Evolutionary conservation across 1,140 invertebrate genomes (phyloP).

Genomic region (Cyclargus thomasi): DNA sequence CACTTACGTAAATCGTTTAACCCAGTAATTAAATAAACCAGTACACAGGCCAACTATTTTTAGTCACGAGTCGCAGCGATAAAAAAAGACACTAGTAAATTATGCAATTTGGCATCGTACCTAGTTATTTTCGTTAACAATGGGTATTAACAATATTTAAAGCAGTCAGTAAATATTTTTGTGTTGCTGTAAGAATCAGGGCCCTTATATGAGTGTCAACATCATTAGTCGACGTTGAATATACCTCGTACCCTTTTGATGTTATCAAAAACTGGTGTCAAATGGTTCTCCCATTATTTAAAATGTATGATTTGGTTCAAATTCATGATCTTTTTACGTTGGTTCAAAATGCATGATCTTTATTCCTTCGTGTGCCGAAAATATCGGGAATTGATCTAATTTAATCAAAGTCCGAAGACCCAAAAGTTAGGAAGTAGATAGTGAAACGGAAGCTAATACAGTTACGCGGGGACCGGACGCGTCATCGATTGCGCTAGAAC

Average conservation of each 20-base stretch:
- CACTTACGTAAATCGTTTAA: constrained; percentile 2
- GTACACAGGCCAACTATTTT: constrained; percentile 10
- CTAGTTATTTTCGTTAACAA: constrained; percentile 14
- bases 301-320: no score
- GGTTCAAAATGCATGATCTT: no score
- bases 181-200: not conserved
- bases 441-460: constrained; percentile 4
- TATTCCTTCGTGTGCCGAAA: no score
- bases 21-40: constrained; percentile 6
- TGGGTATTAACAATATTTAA: constrained; percentile 9
- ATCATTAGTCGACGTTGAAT: not conserved
- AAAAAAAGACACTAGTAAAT: constrained; percentile 14
- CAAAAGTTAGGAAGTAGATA: not conserved
- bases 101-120: constrained; percentile 12
- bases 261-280: no score
- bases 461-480: constrained; percentile 1
- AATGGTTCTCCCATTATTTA: no score
- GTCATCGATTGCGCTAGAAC: not conserved
- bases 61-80: not conserved
- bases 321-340: no score
- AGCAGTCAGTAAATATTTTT: not conserved
- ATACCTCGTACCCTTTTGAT: not conserved
- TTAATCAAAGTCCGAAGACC: no score
- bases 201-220: not conserved
- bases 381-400: no score